Percentiles rank a stretch among this genome's conserved stretches.
These are phyloP conservation scores for Lamellibrachia columna DNA, from an alignment of 2,888 invertebrate species.

Conservation along the genomic window DNA sequence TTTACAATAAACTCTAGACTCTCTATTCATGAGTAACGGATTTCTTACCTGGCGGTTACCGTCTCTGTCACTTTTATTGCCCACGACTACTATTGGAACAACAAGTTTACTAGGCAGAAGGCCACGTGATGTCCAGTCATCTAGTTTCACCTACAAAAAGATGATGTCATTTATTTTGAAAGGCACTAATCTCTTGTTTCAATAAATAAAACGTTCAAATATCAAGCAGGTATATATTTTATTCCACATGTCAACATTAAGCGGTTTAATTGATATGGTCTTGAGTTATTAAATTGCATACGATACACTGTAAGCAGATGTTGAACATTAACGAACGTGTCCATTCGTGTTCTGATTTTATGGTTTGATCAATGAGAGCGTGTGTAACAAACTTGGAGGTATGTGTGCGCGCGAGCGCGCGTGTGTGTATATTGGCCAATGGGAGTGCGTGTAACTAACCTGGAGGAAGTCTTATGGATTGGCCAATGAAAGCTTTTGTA, in stretches of 20 bases:
- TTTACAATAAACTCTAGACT: no score
- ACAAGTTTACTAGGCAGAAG: conserved; percentile 7
- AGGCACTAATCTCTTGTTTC: background rate
- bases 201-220: background rate
- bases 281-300: background rate
- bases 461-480: no score
- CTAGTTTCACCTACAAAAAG: background rate
- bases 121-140: background rate
- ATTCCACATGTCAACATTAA: background rate
- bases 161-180: background rate
- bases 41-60: background rate
- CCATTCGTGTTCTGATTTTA: background rate
- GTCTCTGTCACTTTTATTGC: background rate
- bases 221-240: background rate
- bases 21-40: background rate
- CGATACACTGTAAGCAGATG: background rate
- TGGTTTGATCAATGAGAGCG: background rate
- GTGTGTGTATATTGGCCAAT: no score
- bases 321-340: background rate
- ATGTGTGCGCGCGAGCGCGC: conserved; percentile 44
- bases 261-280: background rate
- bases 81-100: background rate
- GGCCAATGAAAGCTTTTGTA: no score
- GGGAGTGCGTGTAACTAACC: no score
- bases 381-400: conserved; percentile 47